Percentiles rank a stretch among this genome's conserved stretches.
These are phyloP conservation scores for Planiliza haematocheilus DNA, from an alignment of 2,113 vertebrate genomes.

Conservation along the genomic window DNA sequence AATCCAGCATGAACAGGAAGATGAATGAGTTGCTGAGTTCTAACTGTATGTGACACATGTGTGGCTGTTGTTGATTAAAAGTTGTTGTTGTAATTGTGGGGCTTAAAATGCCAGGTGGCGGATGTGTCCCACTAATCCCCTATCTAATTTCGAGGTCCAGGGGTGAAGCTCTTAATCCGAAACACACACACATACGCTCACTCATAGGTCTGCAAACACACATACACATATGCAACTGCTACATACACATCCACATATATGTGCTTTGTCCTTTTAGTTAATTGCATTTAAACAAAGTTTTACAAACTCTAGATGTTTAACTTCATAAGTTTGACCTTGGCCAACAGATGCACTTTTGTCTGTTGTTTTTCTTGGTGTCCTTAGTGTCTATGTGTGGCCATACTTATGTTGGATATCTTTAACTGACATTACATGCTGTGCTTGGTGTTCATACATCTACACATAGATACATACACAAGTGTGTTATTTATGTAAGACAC, in stretches of 20 bases:
- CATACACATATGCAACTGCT: conserved; percentile 37
- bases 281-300: neutral
- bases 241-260: conserved; percentile 14
- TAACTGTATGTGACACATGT: conserved; percentile 73
- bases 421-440: conserved; percentile 18
- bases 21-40: conserved; percentile 43
- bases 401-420: conserved; percentile 36
- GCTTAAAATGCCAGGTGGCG: conserved; percentile 83
- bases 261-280: conserved; percentile 9
- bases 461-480: conserved; percentile 12
- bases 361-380: conserved; percentile 43
- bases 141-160: conserved; percentile 82
- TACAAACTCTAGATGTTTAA: conserved; percentile 12
- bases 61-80: conserved; percentile 80
- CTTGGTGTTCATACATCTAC: neutral
- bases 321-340: conserved; percentile 16
- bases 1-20: conserved; percentile 22
- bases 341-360: conserved; percentile 19
- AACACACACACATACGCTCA: conserved; percentile 75
- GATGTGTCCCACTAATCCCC: conserved; percentile 81
- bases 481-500: neutral
- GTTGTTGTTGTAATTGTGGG: conserved; percentile 81
- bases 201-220: conserved; percentile 62
- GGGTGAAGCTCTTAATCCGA: conserved; percentile 83
- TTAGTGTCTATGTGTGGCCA: conserved; percentile 9